These are phyloP conservation scores for Epizoanthus illoricatus DNA, from an alignment of 92 coral and sea anemone genomes.

Conservation along the genomic window DNA sequence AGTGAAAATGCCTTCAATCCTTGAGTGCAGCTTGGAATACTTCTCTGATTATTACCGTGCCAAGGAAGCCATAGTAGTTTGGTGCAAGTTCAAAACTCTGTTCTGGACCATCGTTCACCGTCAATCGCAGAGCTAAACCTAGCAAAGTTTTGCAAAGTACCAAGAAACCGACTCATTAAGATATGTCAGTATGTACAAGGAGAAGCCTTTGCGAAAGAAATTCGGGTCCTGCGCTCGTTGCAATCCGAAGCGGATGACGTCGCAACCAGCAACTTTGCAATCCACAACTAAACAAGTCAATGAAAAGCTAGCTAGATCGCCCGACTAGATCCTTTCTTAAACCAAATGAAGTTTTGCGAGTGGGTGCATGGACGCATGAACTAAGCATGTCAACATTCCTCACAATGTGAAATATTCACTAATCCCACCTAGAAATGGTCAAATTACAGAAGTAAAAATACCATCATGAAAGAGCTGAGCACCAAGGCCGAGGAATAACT, in stretches of 20 bases:
- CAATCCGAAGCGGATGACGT: not conserved
- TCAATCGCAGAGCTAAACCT: conserved; percentile 2
- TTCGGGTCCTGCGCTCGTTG: not conserved
- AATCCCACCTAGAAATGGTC: conserved; percentile 14
- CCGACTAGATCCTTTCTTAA: conserved; percentile 6
- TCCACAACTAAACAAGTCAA: not conserved
- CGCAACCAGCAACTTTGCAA: not conserved
- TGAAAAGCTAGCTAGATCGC: not conserved
- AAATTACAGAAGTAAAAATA: not conserved
- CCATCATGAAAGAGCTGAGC: not conserved
- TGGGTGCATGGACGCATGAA: conserved; percentile 13
- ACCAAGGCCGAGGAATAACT: conserved; percentile 25
- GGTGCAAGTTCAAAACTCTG: conserved; percentile 18
- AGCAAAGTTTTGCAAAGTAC: not conserved
- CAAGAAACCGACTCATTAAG: not conserved
- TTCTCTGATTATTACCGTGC: conserved; percentile 31
- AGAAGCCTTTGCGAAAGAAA: conserved; percentile 2
- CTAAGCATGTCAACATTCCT: not conserved
- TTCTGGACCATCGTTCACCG: not conserved
- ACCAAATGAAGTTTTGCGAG: conserved; percentile 9
- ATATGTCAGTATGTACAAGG: not conserved
- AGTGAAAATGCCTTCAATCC: not conserved
- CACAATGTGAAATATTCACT: conserved; percentile 8
- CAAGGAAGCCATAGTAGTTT: conserved; percentile 13
- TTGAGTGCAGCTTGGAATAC: conserved; percentile 14